phyloP scores from a whole-genome alignment of 2,888 invertebrate genomes.

The Siphlonurus alternatus region DNA sequence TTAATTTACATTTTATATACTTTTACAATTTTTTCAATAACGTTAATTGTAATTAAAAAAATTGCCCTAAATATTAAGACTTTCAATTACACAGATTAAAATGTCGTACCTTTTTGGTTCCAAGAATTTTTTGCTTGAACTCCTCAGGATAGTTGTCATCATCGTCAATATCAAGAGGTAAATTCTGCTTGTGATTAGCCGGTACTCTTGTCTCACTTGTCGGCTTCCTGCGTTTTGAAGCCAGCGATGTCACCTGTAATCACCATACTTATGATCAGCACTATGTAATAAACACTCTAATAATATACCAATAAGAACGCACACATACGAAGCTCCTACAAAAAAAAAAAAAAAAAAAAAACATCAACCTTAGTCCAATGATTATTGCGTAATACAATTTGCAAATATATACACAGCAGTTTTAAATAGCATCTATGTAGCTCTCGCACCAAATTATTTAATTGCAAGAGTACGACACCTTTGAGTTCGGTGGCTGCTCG shows the following conservation, averaged over 20 bases:
- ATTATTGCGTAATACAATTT: background rate
- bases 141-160: constrained; percentile 1
- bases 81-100: too few relatives aligned
- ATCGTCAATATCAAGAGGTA: background rate
- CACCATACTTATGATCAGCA: too few relatives aligned
- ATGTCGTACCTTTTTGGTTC: background rate
- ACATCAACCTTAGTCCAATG: background rate
- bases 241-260: background rate
- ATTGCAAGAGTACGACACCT: background rate
- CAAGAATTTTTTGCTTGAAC: background rate
- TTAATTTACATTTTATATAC: too few relatives aligned
- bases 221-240: background rate
- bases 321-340: too few relatives aligned
- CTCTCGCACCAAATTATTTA: background rate
- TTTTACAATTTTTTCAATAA: too few relatives aligned
- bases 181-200: background rate
- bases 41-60: too few relatives aligned
- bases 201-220: background rate
- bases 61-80: too few relatives aligned
- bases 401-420: background rate
- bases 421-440: background rate
- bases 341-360: too few relatives aligned
- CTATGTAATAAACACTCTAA: too few relatives aligned
- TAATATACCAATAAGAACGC: too few relatives aligned
- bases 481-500: background rate